Conservation (phyloP, 1,140 invertebrate species). For the Cotesia typhae region DNA sequence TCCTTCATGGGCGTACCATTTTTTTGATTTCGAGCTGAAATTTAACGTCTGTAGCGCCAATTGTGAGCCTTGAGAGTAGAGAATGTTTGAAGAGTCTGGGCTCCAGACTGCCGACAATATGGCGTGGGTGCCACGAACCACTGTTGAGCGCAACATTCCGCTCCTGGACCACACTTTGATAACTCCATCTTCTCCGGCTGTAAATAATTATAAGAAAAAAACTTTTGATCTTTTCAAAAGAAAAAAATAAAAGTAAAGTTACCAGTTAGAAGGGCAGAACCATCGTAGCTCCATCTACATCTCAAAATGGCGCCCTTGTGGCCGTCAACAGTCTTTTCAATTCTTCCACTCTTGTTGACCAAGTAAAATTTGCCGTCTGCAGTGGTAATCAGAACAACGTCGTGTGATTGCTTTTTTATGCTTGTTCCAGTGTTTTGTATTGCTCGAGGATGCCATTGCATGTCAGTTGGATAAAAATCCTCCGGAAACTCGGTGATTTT, state of each 20-base stretch:
- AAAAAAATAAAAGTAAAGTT: neutral
- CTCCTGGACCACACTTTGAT: slow-evolving; percentile 97
- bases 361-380: slow-evolving; percentile 93
- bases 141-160: slow-evolving; percentile 91
- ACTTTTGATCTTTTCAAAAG: neutral
- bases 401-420: slow-evolving; percentile 77
- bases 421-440: slow-evolving; percentile 39
- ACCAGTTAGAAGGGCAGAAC: slow-evolving; percentile 89
- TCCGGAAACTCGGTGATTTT: slow-evolving; percentile 80
- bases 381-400: slow-evolving; percentile 86
- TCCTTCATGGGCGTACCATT: slow-evolving; percentile 97
- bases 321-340: slow-evolving; percentile 92
- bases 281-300: slow-evolving; percentile 92
- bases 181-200: slow-evolving; percentile 94
- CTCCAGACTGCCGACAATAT: slow-evolving; percentile 90
- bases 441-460: slow-evolving; percentile 75
- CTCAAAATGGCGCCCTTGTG: slow-evolving; percentile 91
- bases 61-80: slow-evolving; percentile 84
- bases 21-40: slow-evolving; percentile 85
- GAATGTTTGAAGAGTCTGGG: slow-evolving; percentile 82
- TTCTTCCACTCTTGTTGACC: slow-evolving; percentile 85
- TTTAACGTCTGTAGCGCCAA: slow-evolving; percentile 91
- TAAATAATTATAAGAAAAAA: neutral
- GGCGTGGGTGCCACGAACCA: slow-evolving; percentile 81
- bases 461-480: slow-evolving; percentile 87